These are phyloP conservation scores for Lateolabrax maculatus DNA, from an alignment of 2,797 vertebrate species.

Conservation along the genomic window DNA sequence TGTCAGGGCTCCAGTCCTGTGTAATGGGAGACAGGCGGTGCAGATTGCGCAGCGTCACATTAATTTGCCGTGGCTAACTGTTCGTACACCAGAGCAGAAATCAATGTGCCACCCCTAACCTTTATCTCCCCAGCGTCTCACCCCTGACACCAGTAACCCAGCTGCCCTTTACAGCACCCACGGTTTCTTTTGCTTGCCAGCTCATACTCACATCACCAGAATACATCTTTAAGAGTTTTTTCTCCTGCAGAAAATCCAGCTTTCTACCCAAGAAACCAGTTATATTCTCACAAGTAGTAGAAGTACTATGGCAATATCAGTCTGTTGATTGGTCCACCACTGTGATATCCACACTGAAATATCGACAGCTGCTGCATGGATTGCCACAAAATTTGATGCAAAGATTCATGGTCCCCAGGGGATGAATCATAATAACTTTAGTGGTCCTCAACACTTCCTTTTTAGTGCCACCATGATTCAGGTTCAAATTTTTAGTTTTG, in stretches of 20 bases:
- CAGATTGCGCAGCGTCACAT: conserved; percentile 72
- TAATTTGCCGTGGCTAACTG: conserved; percentile 81
- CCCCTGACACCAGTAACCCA: conserved; percentile 50
- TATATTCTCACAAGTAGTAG: neutral
- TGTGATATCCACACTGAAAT: neutral
- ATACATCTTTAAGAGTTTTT: conserved; percentile 10
- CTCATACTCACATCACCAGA: conserved; percentile 8
- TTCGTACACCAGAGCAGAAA: conserved; percentile 66
- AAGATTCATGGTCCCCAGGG: neutral
- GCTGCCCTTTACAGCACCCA: conserved; percentile 55
- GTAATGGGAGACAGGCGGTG: conserved; percentile 79
- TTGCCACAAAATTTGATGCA: neutral
- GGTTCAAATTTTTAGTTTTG: too few relatives aligned
- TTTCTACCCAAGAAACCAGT: neutral
- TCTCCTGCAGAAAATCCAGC: conserved; percentile 1
- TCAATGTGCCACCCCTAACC: conserved; percentile 67
- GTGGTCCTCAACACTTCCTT: too few relatives aligned
- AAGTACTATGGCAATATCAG: neutral
- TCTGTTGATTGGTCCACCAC: neutral
- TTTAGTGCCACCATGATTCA: too few relatives aligned
- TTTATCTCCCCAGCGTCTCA: conserved; percentile 54
- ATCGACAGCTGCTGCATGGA: neutral
- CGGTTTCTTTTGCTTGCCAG: conserved; percentile 44
- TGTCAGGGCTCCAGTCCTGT: conserved; percentile 73
- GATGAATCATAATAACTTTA: neutral